A percentile compares a stretch with the other conserved stretches of the same genome.
phyloP scores from a whole-genome alignment of 2,888 invertebrate species.

The Antheraea assamensis region DNA sequence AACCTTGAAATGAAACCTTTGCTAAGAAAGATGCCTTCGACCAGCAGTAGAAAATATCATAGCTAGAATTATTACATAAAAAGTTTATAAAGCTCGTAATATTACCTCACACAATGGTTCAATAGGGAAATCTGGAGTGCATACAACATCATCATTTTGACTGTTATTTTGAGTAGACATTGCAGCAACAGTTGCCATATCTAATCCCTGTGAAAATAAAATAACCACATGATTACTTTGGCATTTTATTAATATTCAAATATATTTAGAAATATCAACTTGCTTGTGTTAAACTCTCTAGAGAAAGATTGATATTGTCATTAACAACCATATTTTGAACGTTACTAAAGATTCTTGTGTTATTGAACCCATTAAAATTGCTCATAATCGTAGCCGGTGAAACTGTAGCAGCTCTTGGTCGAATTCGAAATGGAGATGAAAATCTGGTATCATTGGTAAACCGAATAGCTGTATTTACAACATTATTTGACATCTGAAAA shows the following conservation, averaged over 20 bases:
- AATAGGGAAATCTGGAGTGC: slow-evolving; percentile 83
- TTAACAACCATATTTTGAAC: slow-evolving; percentile 40
- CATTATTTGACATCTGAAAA: slow-evolving; percentile 45
- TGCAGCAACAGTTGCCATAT: slow-evolving; percentile 54
- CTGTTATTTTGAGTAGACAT: slow-evolving; percentile 27
- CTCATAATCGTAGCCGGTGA: slow-evolving; percentile 41
- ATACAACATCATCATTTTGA: slow-evolving; percentile 81
- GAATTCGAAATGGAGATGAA: slow-evolving; percentile 41
- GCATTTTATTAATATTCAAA: neutral
- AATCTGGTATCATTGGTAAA: slow-evolving; percentile 47
- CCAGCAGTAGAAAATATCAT: neutral
- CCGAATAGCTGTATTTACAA: slow-evolving; percentile 45
- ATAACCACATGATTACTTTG: neutral
- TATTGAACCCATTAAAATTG: slow-evolving; percentile 58
- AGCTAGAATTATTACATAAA: neutral
- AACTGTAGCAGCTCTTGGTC: slow-evolving; percentile 44
- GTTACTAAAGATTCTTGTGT: slow-evolving; percentile 31
- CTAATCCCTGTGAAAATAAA: slow-evolving; percentile 59
- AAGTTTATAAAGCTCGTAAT: neutral
- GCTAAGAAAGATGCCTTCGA: no score
- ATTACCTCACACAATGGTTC: slow-evolving; percentile 75
- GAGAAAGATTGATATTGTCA: slow-evolving; percentile 74
- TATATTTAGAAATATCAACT: slow-evolving; percentile 21
- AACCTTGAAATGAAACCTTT: no score
- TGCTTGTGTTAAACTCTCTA: slow-evolving; percentile 78